These are phyloP conservation scores for Drosophila lutescens DNA, from an alignment of 2,888 invertebrate species.

Conservation along the genomic window DNA sequence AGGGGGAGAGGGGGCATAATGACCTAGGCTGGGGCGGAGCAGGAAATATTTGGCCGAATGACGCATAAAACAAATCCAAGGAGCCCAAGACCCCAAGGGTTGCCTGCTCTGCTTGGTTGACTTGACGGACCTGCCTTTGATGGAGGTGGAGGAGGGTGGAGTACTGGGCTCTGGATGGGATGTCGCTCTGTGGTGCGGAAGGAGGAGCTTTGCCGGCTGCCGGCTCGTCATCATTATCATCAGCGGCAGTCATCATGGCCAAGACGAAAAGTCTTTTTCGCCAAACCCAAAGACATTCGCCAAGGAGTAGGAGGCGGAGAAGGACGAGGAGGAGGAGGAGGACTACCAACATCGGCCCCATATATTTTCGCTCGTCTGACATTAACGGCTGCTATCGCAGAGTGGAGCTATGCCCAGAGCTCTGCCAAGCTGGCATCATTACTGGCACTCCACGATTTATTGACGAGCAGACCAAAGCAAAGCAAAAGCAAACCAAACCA, in stretches of 20 bases:
- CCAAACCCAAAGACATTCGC: slow-evolving; percentile 66
- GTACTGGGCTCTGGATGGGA: slow-evolving; percentile 13
- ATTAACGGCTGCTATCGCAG: slow-evolving; percentile 85
- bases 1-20: slow-evolving; percentile 54
- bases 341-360: slow-evolving; percentile 55
- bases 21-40: slow-evolving; percentile 64
- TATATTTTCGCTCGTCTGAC: slow-evolving; percentile 85
- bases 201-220: slow-evolving; percentile 39
- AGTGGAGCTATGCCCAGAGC: slow-evolving; percentile 58
- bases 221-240: slow-evolving; percentile 56
- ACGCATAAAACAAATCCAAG: slow-evolving; percentile 76
- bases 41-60: slow-evolving; percentile 74
- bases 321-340: background rate
- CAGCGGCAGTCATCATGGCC: slow-evolving; percentile 46
- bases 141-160: slow-evolving; percentile 47
- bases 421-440: slow-evolving; percentile 75
- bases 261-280: slow-evolving; percentile 58
- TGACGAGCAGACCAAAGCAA: slow-evolving; percentile 76
- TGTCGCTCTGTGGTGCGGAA: slow-evolving; percentile 8
- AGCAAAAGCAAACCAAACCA: slow-evolving; percentile 24
- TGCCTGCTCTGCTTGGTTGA: slow-evolving; percentile 15
- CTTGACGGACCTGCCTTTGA: slow-evolving; percentile 60
- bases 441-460: slow-evolving; percentile 84
- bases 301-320: slow-evolving; percentile 1
- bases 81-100: slow-evolving; percentile 29